phyloP scores from a whole-genome alignment of 2,797 vertebrate genomes.

The Anas flavirostris region DNA sequence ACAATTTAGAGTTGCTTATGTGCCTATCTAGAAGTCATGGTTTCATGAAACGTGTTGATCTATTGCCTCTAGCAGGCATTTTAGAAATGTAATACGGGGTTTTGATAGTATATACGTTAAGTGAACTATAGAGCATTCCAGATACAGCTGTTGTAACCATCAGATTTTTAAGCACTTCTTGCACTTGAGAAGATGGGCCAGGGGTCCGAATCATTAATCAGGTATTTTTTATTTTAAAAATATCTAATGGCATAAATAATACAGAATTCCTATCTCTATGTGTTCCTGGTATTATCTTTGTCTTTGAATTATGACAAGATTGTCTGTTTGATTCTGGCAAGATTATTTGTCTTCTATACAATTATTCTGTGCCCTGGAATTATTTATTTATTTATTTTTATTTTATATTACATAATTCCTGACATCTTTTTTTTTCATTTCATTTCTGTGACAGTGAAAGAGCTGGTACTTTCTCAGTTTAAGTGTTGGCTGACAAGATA shows the following conservation, averaged over 20 bases:
- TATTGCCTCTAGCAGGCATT: background rate
- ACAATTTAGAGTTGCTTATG: background rate
- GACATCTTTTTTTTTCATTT: background rate
- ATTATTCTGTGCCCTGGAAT: background rate
- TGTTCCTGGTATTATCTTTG: background rate
- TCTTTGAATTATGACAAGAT: background rate
- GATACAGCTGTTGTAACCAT: background rate
- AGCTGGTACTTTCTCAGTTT: background rate
- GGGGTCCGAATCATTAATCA: background rate
- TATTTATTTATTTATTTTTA: background rate
- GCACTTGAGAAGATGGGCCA: background rate
- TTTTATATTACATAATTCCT: background rate
- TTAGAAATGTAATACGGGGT: rapidly evolving
- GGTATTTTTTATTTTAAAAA: background rate
- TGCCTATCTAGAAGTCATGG: background rate
- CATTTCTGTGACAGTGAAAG: background rate
- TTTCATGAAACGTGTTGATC: background rate
- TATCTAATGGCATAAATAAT: background rate
- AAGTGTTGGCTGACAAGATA: background rate
- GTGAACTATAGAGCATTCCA: background rate
- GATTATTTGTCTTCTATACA: background rate
- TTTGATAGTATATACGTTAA: background rate
- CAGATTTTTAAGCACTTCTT: background rate
- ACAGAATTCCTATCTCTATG: background rate
- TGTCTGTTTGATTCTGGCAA: background rate